A percentile compares a stretch with the other conserved stretches of the same genome.
Evolutionary conservation across 2,888 invertebrate genomes (phyloP).

Genomic region (Agonopterix alstromeriana): DNA sequence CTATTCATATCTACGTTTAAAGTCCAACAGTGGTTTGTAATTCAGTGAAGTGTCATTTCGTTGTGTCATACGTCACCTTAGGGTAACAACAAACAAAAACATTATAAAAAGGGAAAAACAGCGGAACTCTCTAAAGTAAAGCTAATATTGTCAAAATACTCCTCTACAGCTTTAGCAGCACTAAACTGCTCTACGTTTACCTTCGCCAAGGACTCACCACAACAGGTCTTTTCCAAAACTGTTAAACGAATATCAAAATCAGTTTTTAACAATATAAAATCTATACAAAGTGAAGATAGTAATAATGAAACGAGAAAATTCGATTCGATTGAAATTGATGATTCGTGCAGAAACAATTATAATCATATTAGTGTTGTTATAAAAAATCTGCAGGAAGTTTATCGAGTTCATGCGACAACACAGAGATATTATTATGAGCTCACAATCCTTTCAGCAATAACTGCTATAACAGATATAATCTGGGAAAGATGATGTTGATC

Average conservation of each 20-base stretch:
- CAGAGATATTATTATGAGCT: conserved; percentile 41
- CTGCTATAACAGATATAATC: conserved; percentile 1
- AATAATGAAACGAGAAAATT: conserved; percentile 1
- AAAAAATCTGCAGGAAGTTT: conserved; percentile 11
- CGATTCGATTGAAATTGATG: conserved; percentile 5
- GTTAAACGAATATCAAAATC: conserved; percentile 52
- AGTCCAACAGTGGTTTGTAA: neutral
- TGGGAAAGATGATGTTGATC: conserved; percentile 2
- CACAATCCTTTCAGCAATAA: conserved; percentile 23
- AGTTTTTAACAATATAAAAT: conserved; percentile 5
- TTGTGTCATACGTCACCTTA: conserved; percentile 29
- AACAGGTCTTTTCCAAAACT: conserved; percentile 75
- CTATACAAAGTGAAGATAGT: neutral
- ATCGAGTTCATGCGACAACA: conserved; percentile 54
- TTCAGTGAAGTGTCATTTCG: conserved; percentile 16
- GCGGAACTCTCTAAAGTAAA: conserved; percentile 46
- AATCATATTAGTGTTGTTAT: neutral
- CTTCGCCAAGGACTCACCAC: conserved; percentile 69
- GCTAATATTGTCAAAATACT: conserved; percentile 47
- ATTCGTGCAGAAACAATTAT: conserved; percentile 8
- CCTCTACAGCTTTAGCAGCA: conserved; percentile 39
- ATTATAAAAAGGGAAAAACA: conserved; percentile 33
- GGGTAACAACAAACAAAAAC: conserved; percentile 23
- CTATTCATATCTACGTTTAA: neutral
- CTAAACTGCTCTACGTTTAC: conserved; percentile 63